Conservation (phyloP, 1,140 invertebrate genomes). For the Drosophila lacteicornis region DNA sequence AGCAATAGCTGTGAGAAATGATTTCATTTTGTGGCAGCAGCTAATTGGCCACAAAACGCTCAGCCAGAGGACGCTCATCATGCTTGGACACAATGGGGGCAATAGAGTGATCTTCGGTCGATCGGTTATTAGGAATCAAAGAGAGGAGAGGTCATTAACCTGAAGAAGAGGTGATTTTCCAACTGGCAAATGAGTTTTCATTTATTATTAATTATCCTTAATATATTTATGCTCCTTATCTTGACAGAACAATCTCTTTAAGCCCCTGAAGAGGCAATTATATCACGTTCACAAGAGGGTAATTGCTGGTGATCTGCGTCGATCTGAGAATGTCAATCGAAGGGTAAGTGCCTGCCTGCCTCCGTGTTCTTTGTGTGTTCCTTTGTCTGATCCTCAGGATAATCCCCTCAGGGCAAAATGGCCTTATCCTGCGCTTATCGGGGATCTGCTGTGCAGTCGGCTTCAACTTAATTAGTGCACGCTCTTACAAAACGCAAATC, state of each 20-base stretch:
- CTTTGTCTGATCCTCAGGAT: conserved; percentile 13
- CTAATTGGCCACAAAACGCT: conserved; percentile 65
- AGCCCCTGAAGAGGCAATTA: conserved; percentile 4
- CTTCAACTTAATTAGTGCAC: conserved; percentile 74
- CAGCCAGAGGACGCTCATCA: not conserved
- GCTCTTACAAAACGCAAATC: conserved; percentile 66
- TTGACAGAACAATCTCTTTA: too few relatives aligned
- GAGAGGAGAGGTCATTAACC: conserved; percentile 1
- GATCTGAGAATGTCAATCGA: conserved; percentile 23
- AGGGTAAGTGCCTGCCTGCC: not conserved
- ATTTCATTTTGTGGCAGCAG: conserved; percentile 77
- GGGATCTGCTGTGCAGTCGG: conserved; percentile 58
- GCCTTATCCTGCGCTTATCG: conserved; percentile 55
- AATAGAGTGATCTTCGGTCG: conserved; percentile 17
- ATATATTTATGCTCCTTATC: not conserved
- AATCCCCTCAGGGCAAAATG: conserved; percentile 17
- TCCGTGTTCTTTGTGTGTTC: not conserved
- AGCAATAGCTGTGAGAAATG: conserved; percentile 75
- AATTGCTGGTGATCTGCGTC: not conserved
- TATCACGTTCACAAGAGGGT: conserved; percentile 4
- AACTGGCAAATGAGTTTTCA: not conserved
- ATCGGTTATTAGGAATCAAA: not conserved
- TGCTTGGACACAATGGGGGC: not conserved
- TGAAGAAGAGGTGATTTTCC: not conserved
- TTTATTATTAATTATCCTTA: not conserved